A percentile compares a stretch with the other conserved stretches of the same genome.
These are phyloP conservation scores for Ranitomeya variabilis DNA, from an alignment of 2,113 vertebrate species.

Conservation along the genomic window DNA sequence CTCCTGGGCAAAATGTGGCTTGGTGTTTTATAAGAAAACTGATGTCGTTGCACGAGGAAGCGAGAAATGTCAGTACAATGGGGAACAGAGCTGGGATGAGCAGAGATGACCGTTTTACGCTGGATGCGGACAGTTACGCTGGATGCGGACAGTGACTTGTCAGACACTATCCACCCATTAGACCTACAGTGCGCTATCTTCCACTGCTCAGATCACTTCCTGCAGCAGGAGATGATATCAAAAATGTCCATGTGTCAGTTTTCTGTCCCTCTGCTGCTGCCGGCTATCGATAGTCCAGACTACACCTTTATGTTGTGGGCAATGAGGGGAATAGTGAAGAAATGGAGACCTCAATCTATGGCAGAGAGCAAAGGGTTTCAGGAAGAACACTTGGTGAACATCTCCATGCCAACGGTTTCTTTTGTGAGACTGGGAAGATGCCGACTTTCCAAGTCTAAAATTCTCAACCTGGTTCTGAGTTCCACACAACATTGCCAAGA, in stretches of 20 bases:
- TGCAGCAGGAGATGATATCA: slow-evolving; percentile 71
- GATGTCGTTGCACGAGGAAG: neutral
- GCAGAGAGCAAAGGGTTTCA: slow-evolving; percentile 29
- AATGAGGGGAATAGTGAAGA: slow-evolving; percentile 67
- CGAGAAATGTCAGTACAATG: neutral
- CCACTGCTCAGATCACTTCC: slow-evolving; percentile 73
- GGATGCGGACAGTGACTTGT: neutral
- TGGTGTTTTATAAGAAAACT: slow-evolving; percentile 12
- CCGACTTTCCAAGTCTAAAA: slow-evolving; percentile 73
- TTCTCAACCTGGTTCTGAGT: slow-evolving; percentile 73
- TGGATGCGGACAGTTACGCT: too few species aligned
- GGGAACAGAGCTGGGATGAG: neutral
- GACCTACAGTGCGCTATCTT: slow-evolving; percentile 74
- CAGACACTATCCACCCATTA: slow-evolving; percentile 67
- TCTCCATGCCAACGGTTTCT: slow-evolving; percentile 74
- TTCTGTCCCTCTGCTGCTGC: slow-evolving; percentile 79
- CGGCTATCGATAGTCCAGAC: slow-evolving; percentile 66
- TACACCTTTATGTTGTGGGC: slow-evolving; percentile 73
- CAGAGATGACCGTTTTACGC: neutral
- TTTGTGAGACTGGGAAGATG: slow-evolving; percentile 75
- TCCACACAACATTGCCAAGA: slow-evolving; percentile 65
- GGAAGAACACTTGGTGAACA: slow-evolving; percentile 64
- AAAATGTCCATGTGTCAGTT: slow-evolving; percentile 77
- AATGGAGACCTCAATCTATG: slow-evolving; percentile 60
- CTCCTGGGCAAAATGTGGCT: slow-evolving; percentile 44